Evolutionary conservation across 2,888 invertebrate genomes (phyloP).

Genomic region (Chalcis sispes): DNA sequence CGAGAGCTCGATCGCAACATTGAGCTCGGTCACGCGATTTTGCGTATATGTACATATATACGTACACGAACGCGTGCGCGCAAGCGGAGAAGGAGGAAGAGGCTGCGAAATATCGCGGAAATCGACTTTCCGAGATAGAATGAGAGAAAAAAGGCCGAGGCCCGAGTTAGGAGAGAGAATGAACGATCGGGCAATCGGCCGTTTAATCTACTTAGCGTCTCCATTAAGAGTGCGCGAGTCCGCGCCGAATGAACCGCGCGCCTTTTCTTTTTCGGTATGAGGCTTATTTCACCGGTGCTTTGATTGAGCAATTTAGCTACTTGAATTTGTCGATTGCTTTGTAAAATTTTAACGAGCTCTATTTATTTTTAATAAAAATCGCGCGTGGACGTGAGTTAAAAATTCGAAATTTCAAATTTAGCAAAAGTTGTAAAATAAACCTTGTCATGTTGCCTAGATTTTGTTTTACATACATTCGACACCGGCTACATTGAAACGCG

Average conservation of each 20-base stretch:
- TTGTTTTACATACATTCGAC: too few species aligned
- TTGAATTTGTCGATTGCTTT: too few species aligned
- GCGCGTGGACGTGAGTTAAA: too few species aligned
- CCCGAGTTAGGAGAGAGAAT: neutral
- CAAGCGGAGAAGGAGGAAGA: too few species aligned
- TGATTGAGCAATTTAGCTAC: too few species aligned
- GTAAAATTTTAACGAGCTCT: too few species aligned
- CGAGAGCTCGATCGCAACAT: neutral
- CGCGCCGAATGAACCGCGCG: neutral
- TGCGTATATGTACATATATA: slow-evolving; percentile 12
- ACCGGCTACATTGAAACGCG: too few species aligned
- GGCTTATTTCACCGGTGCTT: too few species aligned
- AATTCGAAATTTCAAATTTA: too few species aligned
- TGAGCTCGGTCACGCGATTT: slow-evolving; percentile 37
- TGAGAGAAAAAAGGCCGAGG: neutral
- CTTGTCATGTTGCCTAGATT: too few species aligned
- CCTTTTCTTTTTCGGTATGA: neutral
- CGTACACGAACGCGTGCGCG: neutral
- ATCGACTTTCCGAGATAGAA: neutral
- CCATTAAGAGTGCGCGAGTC: neutral
- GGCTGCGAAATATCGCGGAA: slow-evolving; percentile 36
- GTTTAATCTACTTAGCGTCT: neutral
- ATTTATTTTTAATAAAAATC: too few species aligned
- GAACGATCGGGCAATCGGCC: neutral
- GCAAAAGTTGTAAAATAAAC: too few species aligned